Percentiles rank a stretch among this genome's conserved stretches.
Conservation (phyloP, 1,140 invertebrate species). For the Philopotamus ludificatus region DNA sequence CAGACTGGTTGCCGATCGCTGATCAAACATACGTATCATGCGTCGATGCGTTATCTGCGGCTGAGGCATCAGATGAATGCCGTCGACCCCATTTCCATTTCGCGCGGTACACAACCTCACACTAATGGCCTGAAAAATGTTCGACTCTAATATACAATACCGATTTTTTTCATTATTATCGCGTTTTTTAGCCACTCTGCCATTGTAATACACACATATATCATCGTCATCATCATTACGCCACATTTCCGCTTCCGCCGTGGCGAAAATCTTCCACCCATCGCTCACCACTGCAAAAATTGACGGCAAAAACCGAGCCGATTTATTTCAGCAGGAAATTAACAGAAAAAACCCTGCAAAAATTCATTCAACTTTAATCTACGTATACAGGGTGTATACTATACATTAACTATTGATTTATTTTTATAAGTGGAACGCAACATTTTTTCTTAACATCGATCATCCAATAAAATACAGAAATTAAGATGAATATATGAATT, state of each 20-base stretch:
- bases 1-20: constrained; percentile 5
- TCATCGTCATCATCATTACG: background rate
- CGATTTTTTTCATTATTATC: background rate
- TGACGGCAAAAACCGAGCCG: too few species aligned
- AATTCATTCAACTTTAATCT: too few species aligned
- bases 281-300: too few species aligned
- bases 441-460: too few species aligned
- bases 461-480: too few species aligned
- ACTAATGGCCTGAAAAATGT: constrained; percentile 25
- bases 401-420: too few species aligned
- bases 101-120: constrained; percentile 5
- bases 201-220: too few species aligned
- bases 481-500: too few species aligned
- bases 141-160: background rate
- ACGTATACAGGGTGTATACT: too few species aligned
- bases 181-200: too few species aligned
- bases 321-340: too few species aligned
- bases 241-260: background rate
- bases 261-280: constrained; percentile 1
- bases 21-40: background rate
- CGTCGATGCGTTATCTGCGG: constrained; percentile 9
- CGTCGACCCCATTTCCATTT: constrained; percentile 30
- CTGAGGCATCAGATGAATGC: constrained; percentile 20
- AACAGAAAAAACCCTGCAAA: background rate
- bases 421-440: too few species aligned